Conservation (phyloP, 2,888 invertebrate species). For the Gymnoscelis rufifasciata region DNA sequence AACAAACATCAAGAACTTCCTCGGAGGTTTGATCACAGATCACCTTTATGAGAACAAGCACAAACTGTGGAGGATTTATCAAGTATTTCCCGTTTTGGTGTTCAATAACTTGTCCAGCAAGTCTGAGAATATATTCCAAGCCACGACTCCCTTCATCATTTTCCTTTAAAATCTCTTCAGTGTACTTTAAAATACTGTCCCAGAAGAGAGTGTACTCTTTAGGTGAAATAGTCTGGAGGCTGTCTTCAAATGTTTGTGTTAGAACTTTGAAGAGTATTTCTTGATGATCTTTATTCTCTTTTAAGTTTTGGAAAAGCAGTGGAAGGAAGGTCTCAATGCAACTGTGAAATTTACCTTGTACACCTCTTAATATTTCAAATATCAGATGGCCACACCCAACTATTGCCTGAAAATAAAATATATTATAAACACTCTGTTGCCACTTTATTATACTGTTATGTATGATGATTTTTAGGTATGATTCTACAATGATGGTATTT, state of each 20-base stretch:
- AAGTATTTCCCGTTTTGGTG: conserved; percentile 83
- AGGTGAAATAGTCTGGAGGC: conserved; percentile 80
- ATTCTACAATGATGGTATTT: too few relatives aligned
- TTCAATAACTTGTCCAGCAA: conserved; percentile 81
- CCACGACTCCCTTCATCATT: conserved; percentile 52
- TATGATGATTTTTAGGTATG: too few relatives aligned
- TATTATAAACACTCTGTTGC: too few relatives aligned
- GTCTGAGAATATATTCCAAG: conserved; percentile 71
- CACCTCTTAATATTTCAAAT: conserved; percentile 92
- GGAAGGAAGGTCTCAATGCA: conserved; percentile 85
- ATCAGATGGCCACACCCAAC: conserved; percentile 91
- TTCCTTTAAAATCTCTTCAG: conserved; percentile 56
- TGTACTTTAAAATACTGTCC: conserved; percentile 65
- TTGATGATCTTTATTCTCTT: conserved; percentile 70
- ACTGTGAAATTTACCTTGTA: conserved; percentile 91
- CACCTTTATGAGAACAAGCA: conserved; percentile 76
- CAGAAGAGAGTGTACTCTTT: conserved; percentile 84
- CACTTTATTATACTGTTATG: too few relatives aligned
- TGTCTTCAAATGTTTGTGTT: conserved; percentile 81
- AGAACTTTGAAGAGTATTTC: conserved; percentile 82
- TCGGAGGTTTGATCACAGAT: conserved; percentile 69
- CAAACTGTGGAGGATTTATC: conserved; percentile 78
- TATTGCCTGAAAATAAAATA: conserved; percentile 78
- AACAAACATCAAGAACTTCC: conserved; percentile 65
- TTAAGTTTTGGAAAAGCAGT: conserved; percentile 81